Conservation (phyloP, 2,113 vertebrate genomes). For the Seriola aureovittata region DNA sequence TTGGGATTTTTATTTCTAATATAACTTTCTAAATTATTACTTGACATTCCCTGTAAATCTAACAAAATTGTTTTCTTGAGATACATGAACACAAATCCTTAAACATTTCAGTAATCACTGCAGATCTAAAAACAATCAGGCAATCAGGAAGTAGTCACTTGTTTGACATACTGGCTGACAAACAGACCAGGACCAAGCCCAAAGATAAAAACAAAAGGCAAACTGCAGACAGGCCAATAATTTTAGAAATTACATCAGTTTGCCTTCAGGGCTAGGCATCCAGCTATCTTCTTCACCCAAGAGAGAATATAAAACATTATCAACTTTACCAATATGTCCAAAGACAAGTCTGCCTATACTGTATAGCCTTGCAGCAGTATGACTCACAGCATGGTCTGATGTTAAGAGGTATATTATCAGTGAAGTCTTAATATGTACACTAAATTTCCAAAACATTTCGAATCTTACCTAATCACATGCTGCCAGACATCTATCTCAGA, state of each 20-base stretch:
- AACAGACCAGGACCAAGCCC: background rate
- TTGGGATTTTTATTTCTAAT: background rate
- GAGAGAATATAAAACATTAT: background rate
- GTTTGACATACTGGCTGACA: background rate
- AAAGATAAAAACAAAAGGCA: background rate
- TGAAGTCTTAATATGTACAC: background rate
- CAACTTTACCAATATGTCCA: background rate
- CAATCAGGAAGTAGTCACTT: background rate
- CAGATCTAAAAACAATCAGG: background rate
- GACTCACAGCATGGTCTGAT: background rate
- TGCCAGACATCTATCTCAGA: background rate
- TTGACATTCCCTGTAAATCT: background rate
- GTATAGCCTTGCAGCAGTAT: background rate
- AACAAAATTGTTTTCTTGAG: too few relatives aligned
- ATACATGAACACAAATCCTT: background rate
- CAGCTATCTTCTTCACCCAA: background rate
- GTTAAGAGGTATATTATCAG: background rate
- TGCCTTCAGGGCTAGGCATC: background rate
- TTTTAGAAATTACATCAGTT: background rate
- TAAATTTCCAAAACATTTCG: background rate
- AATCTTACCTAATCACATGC: background rate
- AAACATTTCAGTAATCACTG: background rate
- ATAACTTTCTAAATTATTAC: background rate
- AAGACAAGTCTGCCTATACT: background rate
- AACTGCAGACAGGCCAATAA: background rate